A percentile compares a stretch with the other conserved stretches of the same genome.
Conservation (phyloP, 2,888 invertebrate species). For the Pocota personata region DNA sequence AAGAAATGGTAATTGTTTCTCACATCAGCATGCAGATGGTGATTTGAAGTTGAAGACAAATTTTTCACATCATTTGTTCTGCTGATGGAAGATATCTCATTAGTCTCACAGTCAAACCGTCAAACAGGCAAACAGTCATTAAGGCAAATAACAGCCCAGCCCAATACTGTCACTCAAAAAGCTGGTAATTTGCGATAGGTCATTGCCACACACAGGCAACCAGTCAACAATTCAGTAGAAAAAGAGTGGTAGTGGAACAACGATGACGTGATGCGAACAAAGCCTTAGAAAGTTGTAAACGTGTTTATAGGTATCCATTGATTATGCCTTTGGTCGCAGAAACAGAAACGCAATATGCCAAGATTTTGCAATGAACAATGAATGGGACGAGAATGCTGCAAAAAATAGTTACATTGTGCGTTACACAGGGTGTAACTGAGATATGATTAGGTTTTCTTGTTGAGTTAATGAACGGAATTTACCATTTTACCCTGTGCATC, state of each 20-base stretch:
- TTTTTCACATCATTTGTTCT: conserved; percentile 58
- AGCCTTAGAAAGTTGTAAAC: conserved; percentile 52
- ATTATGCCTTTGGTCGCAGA: conserved; percentile 38
- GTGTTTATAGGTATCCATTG: conserved; percentile 34
- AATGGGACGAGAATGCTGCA: neutral
- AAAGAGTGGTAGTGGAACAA: conserved; percentile 8
- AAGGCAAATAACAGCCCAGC: conserved; percentile 24
- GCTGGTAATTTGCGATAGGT: conserved; percentile 58
- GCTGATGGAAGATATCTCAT: conserved; percentile 27
- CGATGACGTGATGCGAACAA: conserved; percentile 50
- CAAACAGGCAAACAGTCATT: conserved; percentile 28
- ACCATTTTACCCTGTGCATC: too few species aligned
- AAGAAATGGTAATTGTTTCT: conserved; percentile 66
- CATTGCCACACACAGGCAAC: conserved; percentile 31
- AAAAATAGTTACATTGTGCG: neutral
- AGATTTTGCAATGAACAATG: conserved; percentile 15
- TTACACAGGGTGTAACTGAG: neutral
- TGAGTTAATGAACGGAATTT: too few species aligned
- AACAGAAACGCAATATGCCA: conserved; percentile 37
- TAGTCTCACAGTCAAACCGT: conserved; percentile 5
- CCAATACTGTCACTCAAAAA: conserved; percentile 40
- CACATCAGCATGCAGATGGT: conserved; percentile 52
- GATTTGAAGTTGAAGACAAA: neutral
- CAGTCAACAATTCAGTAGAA: neutral
- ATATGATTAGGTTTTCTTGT: too few species aligned